phyloP scores from a whole-genome alignment of 2,888 invertebrate species.

The Trisateles emortualis region DNA sequence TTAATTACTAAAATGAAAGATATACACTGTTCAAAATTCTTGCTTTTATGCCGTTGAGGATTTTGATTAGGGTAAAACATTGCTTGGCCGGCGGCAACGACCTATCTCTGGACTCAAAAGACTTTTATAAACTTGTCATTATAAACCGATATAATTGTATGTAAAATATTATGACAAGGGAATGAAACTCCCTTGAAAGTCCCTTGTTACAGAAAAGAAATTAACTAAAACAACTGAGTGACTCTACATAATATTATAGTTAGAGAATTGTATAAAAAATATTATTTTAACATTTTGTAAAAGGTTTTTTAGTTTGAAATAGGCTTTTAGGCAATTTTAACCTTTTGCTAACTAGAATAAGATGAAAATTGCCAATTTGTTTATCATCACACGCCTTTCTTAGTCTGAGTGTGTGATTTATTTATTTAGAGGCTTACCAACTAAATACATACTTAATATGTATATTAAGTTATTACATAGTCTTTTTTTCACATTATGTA shows the following conservation, averaged over 20 bases:
- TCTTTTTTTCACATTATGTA: too few relatives aligned
- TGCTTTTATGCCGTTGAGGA: conserved; percentile 23
- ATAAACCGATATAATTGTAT: conserved; percentile 40
- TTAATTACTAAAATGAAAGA: background rate
- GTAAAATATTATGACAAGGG: conserved; percentile 13
- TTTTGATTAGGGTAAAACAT: conserved; percentile 39
- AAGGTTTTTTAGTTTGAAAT: too few relatives aligned
- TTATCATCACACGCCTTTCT: too few relatives aligned
- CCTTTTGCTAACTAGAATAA: too few relatives aligned
- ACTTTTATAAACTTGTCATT: conserved; percentile 36
- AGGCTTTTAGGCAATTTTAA: too few relatives aligned
- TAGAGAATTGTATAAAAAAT: background rate
- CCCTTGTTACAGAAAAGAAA: conserved; percentile 4
- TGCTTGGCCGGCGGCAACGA: conserved; percentile 42
- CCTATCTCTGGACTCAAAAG: conserved; percentile 21
- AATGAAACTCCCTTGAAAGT: conserved; percentile 8
- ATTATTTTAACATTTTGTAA: too few relatives aligned
- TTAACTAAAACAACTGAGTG: background rate
- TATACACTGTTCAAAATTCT: background rate
- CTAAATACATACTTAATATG: too few relatives aligned
- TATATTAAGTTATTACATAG: too few relatives aligned
- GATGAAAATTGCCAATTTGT: too few relatives aligned
- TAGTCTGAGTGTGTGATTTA: too few relatives aligned
- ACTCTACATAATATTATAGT: background rate
- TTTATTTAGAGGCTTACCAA: too few relatives aligned